Evolutionary conservation across 2,888 invertebrate genomes (phyloP), one percentile per base, ranked within the genome.

Genomic region (Ormia ochracea): DNA sequence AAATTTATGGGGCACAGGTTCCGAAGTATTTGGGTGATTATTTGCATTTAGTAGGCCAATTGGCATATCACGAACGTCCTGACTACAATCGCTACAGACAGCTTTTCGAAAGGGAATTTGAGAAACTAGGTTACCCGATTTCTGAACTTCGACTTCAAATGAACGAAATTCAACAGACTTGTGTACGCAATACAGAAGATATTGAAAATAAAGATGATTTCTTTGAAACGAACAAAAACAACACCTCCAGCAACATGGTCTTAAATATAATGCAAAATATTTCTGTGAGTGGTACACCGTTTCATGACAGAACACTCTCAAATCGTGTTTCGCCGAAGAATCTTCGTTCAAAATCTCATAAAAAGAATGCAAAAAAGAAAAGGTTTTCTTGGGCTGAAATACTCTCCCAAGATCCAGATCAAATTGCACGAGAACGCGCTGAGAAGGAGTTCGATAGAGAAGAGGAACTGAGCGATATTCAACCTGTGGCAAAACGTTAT

Each of bases 61-160:
- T 96, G 45, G 92, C 93, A 33, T 96, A 94, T 86, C 93, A 93
- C 61, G 93, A 94, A 80, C 91, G 92, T 84, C 96, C 96, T 0
- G 93, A 96, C 87, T 96, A 96, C 87, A 91, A 92, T 19, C 93
- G 92, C 81, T 94, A 94, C 84, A 92, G 93, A 83, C 92, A 91
- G 81, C 88, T 96, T 36, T 94, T 96, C 83, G 91, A 90, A 82
- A 92, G 91, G 76, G 94, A 94, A 82, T 90, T 95, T 41, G 88
- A 91, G 48, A 91, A 92, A 73, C 91, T 91, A 82, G 93, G 88
- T n/a, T 85, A 85, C 63, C 63, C 78, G 78, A 82, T 79, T 0
- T 58, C 78, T 3, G 82, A 86, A 2, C 85, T 88, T 81, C 82
- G 84, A 23, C 76, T 88, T 58, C 86, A 86, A 81, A 88, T 88